phyloP scores from a whole-genome alignment of 2,797 vertebrate genomes.

The Setipinna tenuifilis region DNA sequence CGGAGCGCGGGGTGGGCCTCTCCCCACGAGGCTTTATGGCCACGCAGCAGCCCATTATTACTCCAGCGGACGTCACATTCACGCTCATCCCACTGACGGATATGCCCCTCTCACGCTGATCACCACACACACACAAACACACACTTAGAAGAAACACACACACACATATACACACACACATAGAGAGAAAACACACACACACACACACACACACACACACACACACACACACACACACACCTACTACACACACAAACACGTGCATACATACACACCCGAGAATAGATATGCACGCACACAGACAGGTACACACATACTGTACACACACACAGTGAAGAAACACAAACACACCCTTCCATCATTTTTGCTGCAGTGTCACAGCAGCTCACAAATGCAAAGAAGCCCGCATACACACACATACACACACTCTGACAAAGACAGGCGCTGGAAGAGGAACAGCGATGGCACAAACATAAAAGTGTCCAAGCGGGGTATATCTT shows the following conservation, averaged over 20 bases:
- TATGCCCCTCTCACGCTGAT: constrained; percentile 42
- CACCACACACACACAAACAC: constrained; percentile 28
- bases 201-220: too few species aligned
- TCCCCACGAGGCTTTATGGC: constrained; percentile 65
- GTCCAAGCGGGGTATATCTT: neutral
- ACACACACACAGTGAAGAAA: too few species aligned
- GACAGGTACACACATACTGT: too few species aligned
- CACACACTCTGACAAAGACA: too few species aligned
- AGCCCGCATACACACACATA: too few species aligned
- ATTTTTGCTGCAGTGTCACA: neutral
- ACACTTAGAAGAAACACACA: neutral
- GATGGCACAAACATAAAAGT: neutral
- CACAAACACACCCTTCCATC: neutral
- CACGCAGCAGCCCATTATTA: constrained; percentile 64
- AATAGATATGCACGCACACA: too few species aligned
- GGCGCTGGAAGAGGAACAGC: neutral
- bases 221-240: neutral
- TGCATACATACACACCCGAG: too few species aligned
- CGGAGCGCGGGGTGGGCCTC: constrained; percentile 57
- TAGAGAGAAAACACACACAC: too few species aligned
- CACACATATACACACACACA: neutral
- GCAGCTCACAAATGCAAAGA: neutral
- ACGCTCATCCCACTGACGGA: constrained; percentile 64
- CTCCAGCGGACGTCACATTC: constrained; percentile 60
- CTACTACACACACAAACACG: too few species aligned